Evolutionary conservation across 2,113 vertebrate genomes (phyloP), one percentile per base, ranked within the genome.

Genomic region (Cyanoderma ruficeps): DNA sequence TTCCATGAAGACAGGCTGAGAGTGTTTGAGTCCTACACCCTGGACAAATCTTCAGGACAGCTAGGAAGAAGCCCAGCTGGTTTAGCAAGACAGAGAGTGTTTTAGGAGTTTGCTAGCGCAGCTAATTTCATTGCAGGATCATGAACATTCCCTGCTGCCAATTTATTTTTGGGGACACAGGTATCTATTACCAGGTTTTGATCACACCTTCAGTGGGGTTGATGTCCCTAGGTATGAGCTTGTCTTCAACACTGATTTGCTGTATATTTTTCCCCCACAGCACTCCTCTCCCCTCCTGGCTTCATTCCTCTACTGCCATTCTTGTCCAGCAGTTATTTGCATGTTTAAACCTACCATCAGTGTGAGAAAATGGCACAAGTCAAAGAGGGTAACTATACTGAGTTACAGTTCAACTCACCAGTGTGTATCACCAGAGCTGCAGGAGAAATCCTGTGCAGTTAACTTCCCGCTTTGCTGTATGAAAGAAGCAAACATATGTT

Each of bases 71-170:
- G 13, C 21, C 39, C 69, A 67, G 31, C 4, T 76, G 47, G 13
- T 74, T 84, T 37, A 75, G 6, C 1, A 11, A 17, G n/a, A n/a
- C 14, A 68, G 63, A 22, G 13, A 64, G 13, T 0, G 0, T 47
- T 88, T 79, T 39, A 70, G 25, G 25, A 81, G 13, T 42, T 92
- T 81, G 23, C 23, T 59, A 50, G 15, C 42, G 15, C 31, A 65
- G 25, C 7, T 67, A 4, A 59, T 74, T 87, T 77, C 20, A 42
- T 35, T 83, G 59, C 42, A 74, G 68, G 23, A 81, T 46, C 3
- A 1, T 46, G n/a, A 80, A 92, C 10, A 23, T 65, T 59, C 5
- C 15, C 8, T 49, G 52, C 28, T 1, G 2, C 23, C 18, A 69
- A 33, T 65, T 79, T 59, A 63, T 75, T 63, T 70, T 44, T 68